Evolutionary conservation across 2,888 invertebrate genomes (phyloP).

Genomic region (Saturnia pavonia): DNA sequence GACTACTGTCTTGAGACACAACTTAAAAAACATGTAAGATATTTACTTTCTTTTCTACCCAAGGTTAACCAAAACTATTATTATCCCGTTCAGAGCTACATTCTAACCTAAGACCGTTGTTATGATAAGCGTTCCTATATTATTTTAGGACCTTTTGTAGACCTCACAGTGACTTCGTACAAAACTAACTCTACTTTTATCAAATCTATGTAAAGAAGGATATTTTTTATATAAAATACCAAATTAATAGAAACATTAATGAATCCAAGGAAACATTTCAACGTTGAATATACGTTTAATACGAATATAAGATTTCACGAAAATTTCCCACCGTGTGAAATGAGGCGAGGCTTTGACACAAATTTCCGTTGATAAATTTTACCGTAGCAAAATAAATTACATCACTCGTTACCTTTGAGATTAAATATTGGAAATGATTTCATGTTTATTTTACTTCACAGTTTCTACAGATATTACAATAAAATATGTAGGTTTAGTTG

Average conservation of each 20-base stretch:
- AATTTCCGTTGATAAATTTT: constrained; percentile 34
- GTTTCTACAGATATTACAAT: background rate
- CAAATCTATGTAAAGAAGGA: no score
- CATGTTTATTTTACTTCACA: constrained; percentile 22
- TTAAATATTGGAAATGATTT: constrained; percentile 28
- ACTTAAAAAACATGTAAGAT: no score
- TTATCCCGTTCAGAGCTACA: no score
- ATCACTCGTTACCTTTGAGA: constrained; percentile 30
- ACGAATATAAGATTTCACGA: constrained; percentile 23
- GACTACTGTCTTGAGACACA: no score
- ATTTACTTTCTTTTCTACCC: no score
- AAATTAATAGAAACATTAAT: constrained; percentile 28
- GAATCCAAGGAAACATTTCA: constrained; percentile 32
- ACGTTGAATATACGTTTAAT: constrained; percentile 26
- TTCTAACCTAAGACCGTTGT: no score
- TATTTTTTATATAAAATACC: constrained; percentile 11
- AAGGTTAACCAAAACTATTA: no score
- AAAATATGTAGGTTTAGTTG: no score
- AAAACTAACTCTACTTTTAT: no score
- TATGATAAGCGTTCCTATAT: no score
- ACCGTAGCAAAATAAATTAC: constrained; percentile 34
- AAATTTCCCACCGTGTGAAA: constrained; percentile 27
- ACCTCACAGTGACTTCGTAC: no score
- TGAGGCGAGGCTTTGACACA: constrained; percentile 27
- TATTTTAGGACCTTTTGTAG: no score